Evolutionary conservation across 30 jellyfish, hydroid and myxozoan genomes (phyloP), one percentile per base, ranked within the genome.

Genomic region (Mastigias papua): DNA sequence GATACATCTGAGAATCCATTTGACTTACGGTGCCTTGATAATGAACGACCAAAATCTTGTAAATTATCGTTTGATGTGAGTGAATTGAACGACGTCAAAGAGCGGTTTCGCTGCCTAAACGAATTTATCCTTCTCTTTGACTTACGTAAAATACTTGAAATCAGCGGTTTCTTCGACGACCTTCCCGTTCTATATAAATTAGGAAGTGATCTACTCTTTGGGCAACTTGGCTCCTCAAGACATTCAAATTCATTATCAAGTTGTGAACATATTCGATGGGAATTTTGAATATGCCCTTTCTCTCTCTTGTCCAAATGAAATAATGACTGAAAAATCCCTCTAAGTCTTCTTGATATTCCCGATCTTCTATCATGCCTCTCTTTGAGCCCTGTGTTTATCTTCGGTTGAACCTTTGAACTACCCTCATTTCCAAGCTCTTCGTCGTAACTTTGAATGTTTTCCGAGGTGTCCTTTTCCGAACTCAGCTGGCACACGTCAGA

Each of bases 281-380:
- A 25, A 2, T 19, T 71, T n/a, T n/a, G 29, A 21, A 27, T n/a
- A 58, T 50, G 64, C 19, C 31, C 62, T 29, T 71, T 73, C 1
- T 48, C 50, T 27, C 73, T 65, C 62, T 49, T 71, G 84, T 84
- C 87, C 72, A 72, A 65, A 73, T 84, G 66, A 57, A 84, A 84
- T 19, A 84, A 22, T 29, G 93, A 84, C 34, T 84, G 84, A 42
- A 84, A 71, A 32, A 84, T 33, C n/a, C 86, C 93, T 16, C 83
- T 75, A 9, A 84, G 70, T 70, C 93, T 84, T 37, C 51, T 76
- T 11, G 93, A 84, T 25, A 80, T 78, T 35, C 89, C 76, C 63
- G 23, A 23, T 64, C 58, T 62, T 23, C 50, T 31, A 15, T 35
- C 82, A 15, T 31, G 42, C 42, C 70, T 65, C 35, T 27, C 26